phyloP scores from a whole-genome alignment of 2,113 vertebrate species.

The Cochlearius cochlearius region DNA sequence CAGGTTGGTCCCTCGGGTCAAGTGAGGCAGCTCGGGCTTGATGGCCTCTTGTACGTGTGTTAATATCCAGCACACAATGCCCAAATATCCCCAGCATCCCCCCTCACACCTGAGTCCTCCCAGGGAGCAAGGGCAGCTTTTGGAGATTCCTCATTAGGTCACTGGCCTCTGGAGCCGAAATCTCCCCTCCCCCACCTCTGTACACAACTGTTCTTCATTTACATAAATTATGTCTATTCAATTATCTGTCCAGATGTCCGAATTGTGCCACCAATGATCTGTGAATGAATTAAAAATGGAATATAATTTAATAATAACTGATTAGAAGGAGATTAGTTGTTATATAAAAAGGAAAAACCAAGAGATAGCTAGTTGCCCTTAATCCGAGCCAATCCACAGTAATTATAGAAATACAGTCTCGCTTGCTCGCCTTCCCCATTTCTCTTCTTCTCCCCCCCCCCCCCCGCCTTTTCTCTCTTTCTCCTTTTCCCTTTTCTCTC shows the following conservation, averaged over 20 bases:
- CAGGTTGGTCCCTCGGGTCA: not conserved
- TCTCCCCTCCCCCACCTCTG: constrained; percentile 70
- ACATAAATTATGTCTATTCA: constrained; percentile 91
- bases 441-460: not conserved
- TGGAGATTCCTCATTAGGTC: constrained; percentile 60
- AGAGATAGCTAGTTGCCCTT: constrained; percentile 84
- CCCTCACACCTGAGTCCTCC: constrained; percentile 4
- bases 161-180: not conserved
- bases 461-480: constrained; percentile 8
- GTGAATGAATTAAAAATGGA: constrained; percentile 85
- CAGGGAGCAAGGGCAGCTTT: not conserved
- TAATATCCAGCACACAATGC: not conserved
- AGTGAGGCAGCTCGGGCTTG: not conserved
- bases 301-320: constrained; percentile 93
- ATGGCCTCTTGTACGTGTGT: not conserved
- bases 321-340: constrained; percentile 88
- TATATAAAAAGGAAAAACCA: constrained; percentile 84
- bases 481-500: constrained; percentile 42
- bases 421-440: constrained; percentile 26
- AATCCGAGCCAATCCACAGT: constrained; percentile 81
- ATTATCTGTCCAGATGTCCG: constrained; percentile 96
- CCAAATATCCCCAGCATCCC: not conserved
- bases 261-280: constrained; percentile 87
- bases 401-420: constrained; percentile 73
- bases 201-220: constrained; percentile 87